Evolutionary conservation across 2,888 invertebrate genomes (phyloP), one percentile per base, ranked within the genome.

Genomic region (Heliothis peltigera): DNA sequence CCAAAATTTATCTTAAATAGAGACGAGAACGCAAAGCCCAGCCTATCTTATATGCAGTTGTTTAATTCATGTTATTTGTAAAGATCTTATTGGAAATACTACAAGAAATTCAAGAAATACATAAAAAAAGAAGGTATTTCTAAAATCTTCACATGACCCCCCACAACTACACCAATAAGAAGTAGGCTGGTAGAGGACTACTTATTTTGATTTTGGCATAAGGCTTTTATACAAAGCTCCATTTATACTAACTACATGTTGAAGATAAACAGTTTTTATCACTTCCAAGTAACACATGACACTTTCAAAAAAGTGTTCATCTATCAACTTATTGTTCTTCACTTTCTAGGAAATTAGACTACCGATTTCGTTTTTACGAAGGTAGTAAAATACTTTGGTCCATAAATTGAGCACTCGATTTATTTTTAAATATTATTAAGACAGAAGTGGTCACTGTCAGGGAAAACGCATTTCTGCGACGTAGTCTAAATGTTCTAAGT

Each of bases 401-500:
- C 93, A 89, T 89, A 89, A 84, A 91, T 94, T 94, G 94, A 94
- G 94, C 94, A 94, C 93, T 88, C 84, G 84, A 83, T 83, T 85
- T 75, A 75, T 81, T 84, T 87, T 32, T 84, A 80, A 80, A 83
- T 84, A 83, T 74, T 81, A 84, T 80, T 81, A 64, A 82, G 77
- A 82, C 84, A 87, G 80, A 84, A 69, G 76, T 57, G 75, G 80
- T 87, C 81, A 88, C 81, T 89, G 94, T 95, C 95, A 96, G 84
- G 96, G 96, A 92, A 96, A 96, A 80, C 96, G 95, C 91, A 96
- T 95, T 89, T 96, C 96, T 67, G 96, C 95, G 21, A 96, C 94
- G 85, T 96, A 96, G 81, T 96, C 95, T 86, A 96, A 95, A 87
- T 96, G 95, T 79, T 96, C 95, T 51, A 97, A 92, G 83, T 96